Evolutionary conservation across 2,888 invertebrate genomes (phyloP), one percentile per base, ranked within the genome.

Genomic region (Molorchus minor): DNA sequence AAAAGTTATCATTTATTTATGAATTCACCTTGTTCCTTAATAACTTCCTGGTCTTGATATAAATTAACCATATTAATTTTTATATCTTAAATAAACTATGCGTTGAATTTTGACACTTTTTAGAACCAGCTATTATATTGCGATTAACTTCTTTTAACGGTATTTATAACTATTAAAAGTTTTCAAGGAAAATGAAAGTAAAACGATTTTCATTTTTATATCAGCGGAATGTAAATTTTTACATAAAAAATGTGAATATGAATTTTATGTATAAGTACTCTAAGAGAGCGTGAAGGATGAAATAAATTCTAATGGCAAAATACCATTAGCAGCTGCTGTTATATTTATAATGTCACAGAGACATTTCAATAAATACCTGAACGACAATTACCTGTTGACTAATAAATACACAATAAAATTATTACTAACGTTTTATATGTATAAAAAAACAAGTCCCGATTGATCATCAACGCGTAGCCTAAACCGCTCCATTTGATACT

Each of bases 201-300:
- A 47, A 36, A 8, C 15, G 33, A 20, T 36, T 36, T 36, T 46
- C 20, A 7, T 29, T 49, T 49, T 49, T 38, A n/a, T 13, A 35
- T 35, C 15, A 29, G 29, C 29, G 21, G 36, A 49, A 49, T 25
- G 38, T 38, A 49, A 38, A 16, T 16, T 25, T n/a, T n/a, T n/a
- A n/a, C n/a, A 49, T 25, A 38, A 40, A 49, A 43, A 45, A 19
- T 8, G 4, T 12, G 25, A n/a, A 33, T 17, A 29, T 21, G 17
- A 49, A 12, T 49, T 49, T 49, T 49, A 19, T 49, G n/a, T n/a
- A n/a, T n/a, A n/a, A 36, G 38, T 38, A 49, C 25, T 38, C 25
- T 19, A n/a, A 49, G 16, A 13, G 25, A 49, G 49, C 29, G 49
- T 38, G 49, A 49, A 49, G 49, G 20, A 49, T 49, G 49, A 49